Evolutionary conservation across 2,113 vertebrate genomes (phyloP), one percentile per base, ranked within the genome.

Genomic region (Ciconia maguari): DNA sequence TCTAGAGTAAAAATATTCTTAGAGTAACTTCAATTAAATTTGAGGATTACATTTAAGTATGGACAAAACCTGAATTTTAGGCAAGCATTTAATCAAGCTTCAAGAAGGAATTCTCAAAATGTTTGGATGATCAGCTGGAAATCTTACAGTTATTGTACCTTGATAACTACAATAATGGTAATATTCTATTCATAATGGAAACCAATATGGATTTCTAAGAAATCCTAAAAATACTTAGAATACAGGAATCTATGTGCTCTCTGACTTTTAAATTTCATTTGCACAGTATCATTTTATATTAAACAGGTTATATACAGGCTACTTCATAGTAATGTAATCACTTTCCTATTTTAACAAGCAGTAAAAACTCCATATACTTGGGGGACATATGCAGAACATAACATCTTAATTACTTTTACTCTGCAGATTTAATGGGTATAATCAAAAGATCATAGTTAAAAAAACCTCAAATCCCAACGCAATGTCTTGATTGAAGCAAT

Each of bases 331-430:
- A 88, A 72, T 55, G 38, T 49, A 32, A 85, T 46, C 48, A 27
- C 58, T 85, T 93, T 55, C 44, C 10, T 76, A 30, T 88, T 93
- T 88, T 76, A 92, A 61, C 4, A 29, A 94, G 75, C 0, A 0
- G 55, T 83, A 83, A 79, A 91, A 90, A 61, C 44, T 71, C 26
- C 2, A 5, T 62, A 29, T 86, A 80, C 71, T 90, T 85, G 10
- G 44, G 64, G 30, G 32, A 82, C 78, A 92, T 76, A 87, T 46
- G 90, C 70, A 95, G 70, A 96, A 91, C 57, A 57, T 79, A 89
- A 90, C 21, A 58, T 87, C 96, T 85, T 77, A 95, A 79, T 96
- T 36, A 85, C 58, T 94, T 83, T 61, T 91, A 65, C 49, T 69
- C 71, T 77, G 20, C 38, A 87, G 38, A 90, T 91, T 83, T 93